Evolutionary conservation across 2,888 invertebrate genomes (phyloP), one percentile per base, ranked within the genome.

Genomic region (Ennomos erosarius): DNA sequence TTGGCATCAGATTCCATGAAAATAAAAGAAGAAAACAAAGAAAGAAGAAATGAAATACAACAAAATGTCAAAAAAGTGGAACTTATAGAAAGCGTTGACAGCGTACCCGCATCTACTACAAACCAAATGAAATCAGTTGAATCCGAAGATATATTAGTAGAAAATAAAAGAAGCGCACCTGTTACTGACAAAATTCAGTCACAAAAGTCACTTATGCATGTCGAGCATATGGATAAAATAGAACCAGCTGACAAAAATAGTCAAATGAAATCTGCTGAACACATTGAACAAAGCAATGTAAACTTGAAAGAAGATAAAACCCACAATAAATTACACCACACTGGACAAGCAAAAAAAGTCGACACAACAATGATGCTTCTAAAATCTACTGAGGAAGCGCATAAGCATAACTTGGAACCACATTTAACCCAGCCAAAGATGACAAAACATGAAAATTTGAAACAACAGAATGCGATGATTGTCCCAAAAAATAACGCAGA

Each of bases 381-480:
- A 1, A 74, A 68, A 59, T 61, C 69, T 49, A 62, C 58, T 12
- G 69, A 71, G 10, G 64, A 63, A 43, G n/a, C 37, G 13, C 50
- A 54, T 35, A 46, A 52, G 9, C 56, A 59, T 6, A 40, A 52
- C 34, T 47, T 38, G 13, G 40, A 47, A 10, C 43, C 47, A 1
- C 52, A 54, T 26, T 36, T 48, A n/a, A n/a, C 35, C 9, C 56
- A 56, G 48, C 50, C 50, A 51, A 65, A 62, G 39, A 55, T 47
- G 40, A 48, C 53, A 13, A 12, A 37, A 10, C 53, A 47, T n/a
- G 54, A 49, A 55, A 53, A 54, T 40, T 10, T 43, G 35, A 55
- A 51, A 35, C 38, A 51, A 33, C 54, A 50, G 2, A 39, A 35
- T n/a, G 43, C 26, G 45, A 48, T 52, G 42, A 10, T 43, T 16